Evolutionary conservation across 2,797 vertebrate species (phyloP).

Genomic region (Leucoraja ocellata): DNA sequence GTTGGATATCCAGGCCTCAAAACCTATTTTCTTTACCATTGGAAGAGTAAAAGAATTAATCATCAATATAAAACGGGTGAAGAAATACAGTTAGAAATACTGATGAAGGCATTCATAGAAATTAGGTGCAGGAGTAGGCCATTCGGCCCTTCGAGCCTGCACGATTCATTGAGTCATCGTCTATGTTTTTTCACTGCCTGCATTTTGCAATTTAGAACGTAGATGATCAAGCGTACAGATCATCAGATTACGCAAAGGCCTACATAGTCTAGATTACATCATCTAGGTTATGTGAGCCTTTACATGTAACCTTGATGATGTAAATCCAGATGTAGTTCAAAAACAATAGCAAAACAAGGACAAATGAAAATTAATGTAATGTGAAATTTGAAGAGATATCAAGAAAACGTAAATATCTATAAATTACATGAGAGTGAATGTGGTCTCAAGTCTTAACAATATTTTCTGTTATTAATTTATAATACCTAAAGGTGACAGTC

Average conservation of each 20-base stretch:
- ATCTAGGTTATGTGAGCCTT: no score
- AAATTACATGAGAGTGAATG: background rate
- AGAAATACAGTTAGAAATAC: background rate
- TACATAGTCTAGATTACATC: no score
- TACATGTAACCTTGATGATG: background rate
- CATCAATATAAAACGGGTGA: background rate
- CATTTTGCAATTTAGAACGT: background rate
- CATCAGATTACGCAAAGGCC: no score
- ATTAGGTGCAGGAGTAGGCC: no score
- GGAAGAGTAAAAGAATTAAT: background rate
- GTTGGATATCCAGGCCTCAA: background rate
- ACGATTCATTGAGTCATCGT: background rate
- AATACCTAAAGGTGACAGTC: background rate
- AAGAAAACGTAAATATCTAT: background rate
- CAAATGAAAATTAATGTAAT: background rate
- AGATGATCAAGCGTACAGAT: background rate
- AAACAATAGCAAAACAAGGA: background rate
- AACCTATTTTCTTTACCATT: background rate
- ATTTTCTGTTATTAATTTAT: background rate
- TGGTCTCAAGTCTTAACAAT: background rate
- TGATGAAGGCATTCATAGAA: no score
- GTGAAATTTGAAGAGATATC: background rate
- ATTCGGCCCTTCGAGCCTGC: no score
- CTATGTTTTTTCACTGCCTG: background rate
- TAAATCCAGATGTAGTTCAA: background rate